These are phyloP conservation scores for Hycleus phaleratus DNA, from an alignment of 1,140 invertebrate species.

Conservation along the genomic window DNA sequence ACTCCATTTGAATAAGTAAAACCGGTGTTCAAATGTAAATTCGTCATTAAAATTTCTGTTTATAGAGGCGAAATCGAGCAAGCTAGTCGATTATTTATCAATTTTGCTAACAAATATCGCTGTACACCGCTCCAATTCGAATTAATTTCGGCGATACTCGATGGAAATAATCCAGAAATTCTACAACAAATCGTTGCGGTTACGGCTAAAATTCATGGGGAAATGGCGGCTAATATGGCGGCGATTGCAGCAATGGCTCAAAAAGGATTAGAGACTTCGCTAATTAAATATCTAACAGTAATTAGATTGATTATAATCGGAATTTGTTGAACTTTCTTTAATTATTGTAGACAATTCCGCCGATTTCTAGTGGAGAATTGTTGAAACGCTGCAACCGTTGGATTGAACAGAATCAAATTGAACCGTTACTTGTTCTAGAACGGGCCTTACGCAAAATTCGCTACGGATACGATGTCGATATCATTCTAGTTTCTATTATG, in stretches of 20 bases:
- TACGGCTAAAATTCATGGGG: slow-evolving; percentile 41
- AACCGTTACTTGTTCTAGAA: slow-evolving; percentile 40
- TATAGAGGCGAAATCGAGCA: slow-evolving; percentile 41
- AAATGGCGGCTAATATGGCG: slow-evolving; percentile 40
- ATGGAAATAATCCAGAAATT: slow-evolving; percentile 36
- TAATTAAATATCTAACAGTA: slow-evolving; percentile 42
- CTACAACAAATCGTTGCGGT: slow-evolving; percentile 40
- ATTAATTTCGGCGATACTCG: slow-evolving; percentile 42
- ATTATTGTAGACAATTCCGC: slow-evolving; percentile 15
- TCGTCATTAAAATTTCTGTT: slow-evolving; percentile 16
- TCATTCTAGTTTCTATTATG: slow-evolving; percentile 44
- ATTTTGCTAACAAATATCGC: slow-evolving; percentile 40
- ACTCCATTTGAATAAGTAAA: slow-evolving; percentile 45
- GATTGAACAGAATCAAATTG: slow-evolving; percentile 42
- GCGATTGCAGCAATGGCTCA: slow-evolving; percentile 46
- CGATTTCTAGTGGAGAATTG: slow-evolving; percentile 19
- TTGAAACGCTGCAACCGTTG: slow-evolving; percentile 45
- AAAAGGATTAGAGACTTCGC: slow-evolving; percentile 42
- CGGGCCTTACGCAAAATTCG: slow-evolving; percentile 37
- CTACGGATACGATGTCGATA: slow-evolving; percentile 29
- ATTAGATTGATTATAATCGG: neutral
- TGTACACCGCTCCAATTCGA: slow-evolving; percentile 49
- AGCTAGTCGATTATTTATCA: slow-evolving; percentile 43
- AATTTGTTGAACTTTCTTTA: neutral
- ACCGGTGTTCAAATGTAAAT: neutral